Base-by-base conservation (phyloP, 2,888 invertebrate species). In the Tupiocoris notatus region DNA sequence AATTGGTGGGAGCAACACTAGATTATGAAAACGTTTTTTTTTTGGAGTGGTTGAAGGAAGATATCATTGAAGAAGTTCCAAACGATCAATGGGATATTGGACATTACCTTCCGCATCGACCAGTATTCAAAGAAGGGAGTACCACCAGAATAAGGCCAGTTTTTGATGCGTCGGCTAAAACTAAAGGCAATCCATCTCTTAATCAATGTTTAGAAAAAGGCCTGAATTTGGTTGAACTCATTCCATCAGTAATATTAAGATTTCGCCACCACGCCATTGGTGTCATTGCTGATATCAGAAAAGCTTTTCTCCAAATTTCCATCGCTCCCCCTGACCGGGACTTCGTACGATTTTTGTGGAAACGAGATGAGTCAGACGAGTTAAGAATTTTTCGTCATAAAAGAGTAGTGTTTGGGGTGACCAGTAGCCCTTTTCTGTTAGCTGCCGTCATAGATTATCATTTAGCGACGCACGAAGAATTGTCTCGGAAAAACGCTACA, bases 231-330 rank as follows among this genome's bases (percentile, higher is more conserved):
- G 39, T 73, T n/a, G 80, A 81, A 62, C 22, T 76, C 7, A 81
- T 80, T 54, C 79, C 80, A n/a, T 23, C 77, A 39, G 23, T 78
- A 0, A 3, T 79, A 16, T 17, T 65, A 0, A 39, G 78, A 23
- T 79, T 81, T 58, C 58, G 80, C 22, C 17, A 70, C 25, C 73
- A 71, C 6, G 66, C 22, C 23, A 18, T 75, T 25, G 80, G 79
- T n/a, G 76, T 78, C 0, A 23, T 78, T 0, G 67, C 80, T 0
- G 80, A 81, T 76, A 82, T 83, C 1, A 25, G 78, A 18, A 81
- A 81, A 66, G 82, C 82, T 0, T 83, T 83, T 77, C 77, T 82
- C 12, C 82, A 82, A 78, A 81, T 83, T 18, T 76, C 77, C 23
- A 22, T 82, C 0, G 18, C 77, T 9, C 59, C 76, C 70, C 56